phyloP scores from a whole-genome alignment of 1,140 invertebrate species.

The Bombus cullumanus region DNA sequence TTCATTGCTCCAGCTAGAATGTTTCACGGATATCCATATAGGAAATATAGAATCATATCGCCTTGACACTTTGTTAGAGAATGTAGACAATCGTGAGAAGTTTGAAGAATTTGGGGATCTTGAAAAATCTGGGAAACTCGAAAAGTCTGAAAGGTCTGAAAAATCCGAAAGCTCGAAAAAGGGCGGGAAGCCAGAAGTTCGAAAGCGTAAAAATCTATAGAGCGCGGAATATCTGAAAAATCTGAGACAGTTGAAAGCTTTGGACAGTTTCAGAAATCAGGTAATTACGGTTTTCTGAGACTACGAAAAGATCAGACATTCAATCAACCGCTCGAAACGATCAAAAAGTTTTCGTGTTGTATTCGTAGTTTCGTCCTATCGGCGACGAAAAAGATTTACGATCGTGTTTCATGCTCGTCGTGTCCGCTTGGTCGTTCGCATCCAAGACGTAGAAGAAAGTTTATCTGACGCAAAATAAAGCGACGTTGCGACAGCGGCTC shows the following conservation, averaged over 20 bases:
- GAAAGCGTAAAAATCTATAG: too few species aligned
- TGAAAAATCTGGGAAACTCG: too few species aligned
- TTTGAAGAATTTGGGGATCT: too few species aligned
- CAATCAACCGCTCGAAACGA: not conserved
- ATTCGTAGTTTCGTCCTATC: not conserved
- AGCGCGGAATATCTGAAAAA: too few species aligned
- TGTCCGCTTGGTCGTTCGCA: not conserved
- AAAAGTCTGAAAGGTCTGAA: too few species aligned
- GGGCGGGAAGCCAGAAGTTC: too few species aligned
- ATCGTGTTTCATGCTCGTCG: not conserved
- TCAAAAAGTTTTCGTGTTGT: accelerated
- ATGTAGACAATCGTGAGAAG: too few species aligned
- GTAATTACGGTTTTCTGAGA: too few species aligned
- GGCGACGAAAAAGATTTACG: not conserved
- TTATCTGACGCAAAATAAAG: slow-evolving; percentile 55
- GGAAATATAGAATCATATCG: not conserved
- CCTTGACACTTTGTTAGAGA: too few species aligned
- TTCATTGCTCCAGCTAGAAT: not conserved
- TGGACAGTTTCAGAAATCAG: too few species aligned
- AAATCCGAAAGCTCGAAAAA: too few species aligned
- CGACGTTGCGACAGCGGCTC: slow-evolving; percentile 56
- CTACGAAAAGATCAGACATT: not conserved
- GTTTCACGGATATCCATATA: not conserved
- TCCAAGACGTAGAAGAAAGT: not conserved
- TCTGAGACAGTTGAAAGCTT: too few species aligned